Percentiles rank a stretch among this genome's conserved stretches.
Conservation (phyloP, 2,113 vertebrate species). For the Taxidea taxus region DNA sequence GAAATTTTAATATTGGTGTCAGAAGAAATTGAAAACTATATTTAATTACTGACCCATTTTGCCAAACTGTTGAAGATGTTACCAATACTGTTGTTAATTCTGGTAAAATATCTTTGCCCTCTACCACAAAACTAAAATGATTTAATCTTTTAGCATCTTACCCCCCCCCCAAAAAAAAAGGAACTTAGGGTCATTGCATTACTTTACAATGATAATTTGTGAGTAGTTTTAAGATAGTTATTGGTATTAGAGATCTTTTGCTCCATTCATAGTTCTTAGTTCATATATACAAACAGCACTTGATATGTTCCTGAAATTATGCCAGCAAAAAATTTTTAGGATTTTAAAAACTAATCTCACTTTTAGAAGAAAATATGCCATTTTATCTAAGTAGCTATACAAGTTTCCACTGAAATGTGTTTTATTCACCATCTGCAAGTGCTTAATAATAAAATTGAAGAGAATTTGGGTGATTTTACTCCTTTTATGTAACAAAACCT, state of each 20-base stretch:
- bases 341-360: not conserved
- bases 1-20: not conserved
- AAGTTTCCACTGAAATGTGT: not conserved
- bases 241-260: not conserved
- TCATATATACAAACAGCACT: not conserved
- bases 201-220: not conserved
- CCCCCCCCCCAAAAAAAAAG: too few relatives aligned
- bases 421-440: constrained; percentile 2
- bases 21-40: not conserved
- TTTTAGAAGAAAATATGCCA: not conserved
- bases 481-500: not conserved
- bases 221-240: not conserved
- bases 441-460: constrained; percentile 9
- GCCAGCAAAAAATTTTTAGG: not conserved
- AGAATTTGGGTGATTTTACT: not conserved
- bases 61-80: not conserved
- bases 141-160: not conserved
- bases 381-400: not conserved
- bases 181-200: not conserved
- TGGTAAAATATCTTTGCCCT: not conserved
- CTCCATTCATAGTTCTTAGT: not conserved
- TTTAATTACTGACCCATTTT: not conserved
- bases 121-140: not conserved
- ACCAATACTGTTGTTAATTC: not conserved
- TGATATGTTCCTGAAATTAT: not conserved